These are phyloP conservation scores for Trogon surrucura DNA, from an alignment of 2,113 vertebrate species.

Conservation along the genomic window DNA sequence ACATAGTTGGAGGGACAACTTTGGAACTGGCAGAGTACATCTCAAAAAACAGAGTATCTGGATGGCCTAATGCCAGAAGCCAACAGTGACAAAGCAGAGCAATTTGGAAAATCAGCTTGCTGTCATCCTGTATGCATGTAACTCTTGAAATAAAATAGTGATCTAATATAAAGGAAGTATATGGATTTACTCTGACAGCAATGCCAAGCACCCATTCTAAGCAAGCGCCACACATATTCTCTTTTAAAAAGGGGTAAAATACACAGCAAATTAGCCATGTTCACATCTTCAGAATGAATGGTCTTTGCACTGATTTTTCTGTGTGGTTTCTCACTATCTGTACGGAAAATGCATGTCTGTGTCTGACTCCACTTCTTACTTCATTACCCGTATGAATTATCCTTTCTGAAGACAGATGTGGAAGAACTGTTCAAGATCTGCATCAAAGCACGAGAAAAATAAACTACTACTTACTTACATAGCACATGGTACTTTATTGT, in stretches of 20 bases:
- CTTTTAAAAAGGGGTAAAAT: not conserved
- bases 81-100: conserved; percentile 62
- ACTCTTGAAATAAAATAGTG: conserved; percentile 52
- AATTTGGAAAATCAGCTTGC: conserved; percentile 66
- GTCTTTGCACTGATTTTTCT: not conserved
- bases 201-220: not conserved
- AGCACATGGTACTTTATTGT: not conserved
- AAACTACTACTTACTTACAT: not conserved
- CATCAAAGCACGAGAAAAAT: conserved; percentile 12
- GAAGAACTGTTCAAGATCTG: not conserved
- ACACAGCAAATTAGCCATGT: not conserved
- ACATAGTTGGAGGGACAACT: not conserved
- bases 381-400: not conserved
- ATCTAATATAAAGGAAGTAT: conserved; percentile 50
- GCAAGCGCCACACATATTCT: not conserved
- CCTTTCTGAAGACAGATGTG: not conserved
- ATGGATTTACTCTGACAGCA: conserved; percentile 47
- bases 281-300: not conserved
- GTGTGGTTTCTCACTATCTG: not conserved
- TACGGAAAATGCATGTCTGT: not conserved
- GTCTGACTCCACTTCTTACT: not conserved
- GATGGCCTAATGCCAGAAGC: conserved; percentile 39
- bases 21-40: conserved; percentile 34
- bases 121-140: conserved; percentile 52
- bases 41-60: conserved; percentile 22